Conservation (phyloP, 2,113 vertebrate genomes). For the Azemiops feae region DNA sequence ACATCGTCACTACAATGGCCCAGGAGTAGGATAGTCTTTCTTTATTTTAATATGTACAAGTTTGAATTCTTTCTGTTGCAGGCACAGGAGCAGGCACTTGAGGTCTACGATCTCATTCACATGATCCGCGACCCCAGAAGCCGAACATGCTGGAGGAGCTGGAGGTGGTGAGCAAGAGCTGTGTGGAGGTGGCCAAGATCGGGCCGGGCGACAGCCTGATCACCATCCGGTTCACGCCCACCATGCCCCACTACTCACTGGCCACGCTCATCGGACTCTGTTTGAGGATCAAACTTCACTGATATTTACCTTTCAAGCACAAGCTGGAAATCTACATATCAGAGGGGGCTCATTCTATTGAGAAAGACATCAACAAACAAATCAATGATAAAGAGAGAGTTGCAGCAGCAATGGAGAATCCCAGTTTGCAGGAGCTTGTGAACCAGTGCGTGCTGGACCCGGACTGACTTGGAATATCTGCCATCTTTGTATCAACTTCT, state of each 20-base stretch:
- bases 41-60: not conserved
- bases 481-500: too few species aligned
- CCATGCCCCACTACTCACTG: conserved; percentile 95
- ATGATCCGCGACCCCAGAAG: conserved; percentile 95
- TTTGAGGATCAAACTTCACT: too few species aligned
- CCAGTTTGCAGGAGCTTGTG: too few species aligned
- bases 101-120: conserved; percentile 95
- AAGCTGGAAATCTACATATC: too few species aligned
- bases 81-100: conserved; percentile 91
- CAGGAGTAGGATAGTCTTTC: not conserved
- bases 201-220: conserved; percentile 89
- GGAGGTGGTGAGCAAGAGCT: conserved; percentile 90
- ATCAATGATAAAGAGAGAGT: too few species aligned
- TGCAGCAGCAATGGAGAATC: too few species aligned
- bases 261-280: conserved; percentile 87
- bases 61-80: not conserved
- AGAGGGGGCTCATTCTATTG: too few species aligned
- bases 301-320: too few species aligned
- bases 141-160: conserved; percentile 94
- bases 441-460: too few species aligned
- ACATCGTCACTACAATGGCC: too few species aligned
- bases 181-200: conserved; percentile 88
- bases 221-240: conserved; percentile 90
- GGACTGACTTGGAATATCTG: too few species aligned
- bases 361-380: too few species aligned